Conservation (phyloP, 1,140 invertebrate species). For the Conus ventricosus region DNA sequence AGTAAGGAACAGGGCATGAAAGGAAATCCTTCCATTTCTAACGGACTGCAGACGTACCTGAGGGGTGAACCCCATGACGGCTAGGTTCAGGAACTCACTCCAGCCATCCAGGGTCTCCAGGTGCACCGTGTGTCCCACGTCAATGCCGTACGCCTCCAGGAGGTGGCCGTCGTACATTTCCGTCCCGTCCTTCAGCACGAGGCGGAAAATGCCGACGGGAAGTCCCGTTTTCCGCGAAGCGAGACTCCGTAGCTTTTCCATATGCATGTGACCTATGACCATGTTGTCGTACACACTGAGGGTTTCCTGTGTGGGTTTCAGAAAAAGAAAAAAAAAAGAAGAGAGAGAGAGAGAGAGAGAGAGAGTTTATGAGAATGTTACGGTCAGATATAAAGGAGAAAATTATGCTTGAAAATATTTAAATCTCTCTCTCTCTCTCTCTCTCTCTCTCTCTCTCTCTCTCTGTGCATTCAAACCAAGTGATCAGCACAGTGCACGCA, state of each 20-base stretch:
- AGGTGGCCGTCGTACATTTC: conserved; percentile 70
- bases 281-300: conserved; percentile 64
- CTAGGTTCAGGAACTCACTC: conserved; percentile 71
- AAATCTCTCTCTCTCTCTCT: too few species aligned
- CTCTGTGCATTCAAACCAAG: too few species aligned
- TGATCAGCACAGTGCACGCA: too few species aligned
- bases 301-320: conserved; percentile 45
- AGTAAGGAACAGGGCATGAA: too few species aligned
- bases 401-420: too few species aligned
- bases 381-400: too few species aligned
- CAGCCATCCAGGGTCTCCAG: conserved; percentile 74
- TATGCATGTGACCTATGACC: conserved; percentile 55
- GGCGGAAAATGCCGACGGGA: conserved; percentile 71
- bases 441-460: too few species aligned
- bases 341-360: too few species aligned
- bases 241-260: conserved; percentile 61
- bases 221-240: conserved; percentile 69
- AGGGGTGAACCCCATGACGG: conserved; percentile 68
- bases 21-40: too few species aligned
- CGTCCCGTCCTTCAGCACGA: conserved; percentile 56
- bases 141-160: conserved; percentile 68
- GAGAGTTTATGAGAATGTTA: too few species aligned
- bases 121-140: conserved; percentile 63
- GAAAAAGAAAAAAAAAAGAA: too few species aligned
- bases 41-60: conserved; percentile 38